Evolutionary conservation across 1,140 invertebrate species (phyloP).

Genomic region (Ceratosolen fusciceps): DNA sequence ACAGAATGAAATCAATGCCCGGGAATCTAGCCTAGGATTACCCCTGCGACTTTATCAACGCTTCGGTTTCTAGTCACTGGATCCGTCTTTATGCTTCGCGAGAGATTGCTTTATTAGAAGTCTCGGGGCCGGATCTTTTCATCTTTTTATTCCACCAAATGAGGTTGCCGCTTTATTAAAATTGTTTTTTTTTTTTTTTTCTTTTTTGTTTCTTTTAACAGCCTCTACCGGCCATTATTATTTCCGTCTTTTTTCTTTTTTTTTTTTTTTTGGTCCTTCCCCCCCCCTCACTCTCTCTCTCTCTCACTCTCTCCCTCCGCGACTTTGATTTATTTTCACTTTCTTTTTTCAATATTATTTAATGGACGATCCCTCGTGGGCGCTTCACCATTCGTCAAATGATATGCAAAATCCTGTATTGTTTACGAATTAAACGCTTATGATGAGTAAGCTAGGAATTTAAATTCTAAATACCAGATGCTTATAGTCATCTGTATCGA

Average conservation of each 20-base stretch:
- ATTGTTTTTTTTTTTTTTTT: neutral
- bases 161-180: constrained; percentile 1
- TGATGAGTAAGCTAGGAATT: too few species aligned
- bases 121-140: constrained; percentile 1
- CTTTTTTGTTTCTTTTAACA: neutral
- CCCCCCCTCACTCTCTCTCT: too few species aligned
- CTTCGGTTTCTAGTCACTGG: constrained; percentile 1
- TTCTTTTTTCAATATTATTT: too few species aligned
- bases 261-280: neutral
- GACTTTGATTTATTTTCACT: too few species aligned
- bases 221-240: neutral
- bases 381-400: neutral
- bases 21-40: neutral
- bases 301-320: too few species aligned
- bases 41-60: neutral
- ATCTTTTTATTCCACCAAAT: neutral
- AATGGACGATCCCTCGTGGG: neutral
- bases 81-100: constrained; percentile 1
- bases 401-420: neutral
- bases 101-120: neutral
- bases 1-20: neutral
- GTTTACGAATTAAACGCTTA: too few species aligned
- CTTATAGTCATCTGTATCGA: too few species aligned
- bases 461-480: too few species aligned
- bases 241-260: neutral